Evolutionary conservation across 2,113 vertebrate genomes (phyloP), one percentile per base, ranked within the genome.

Genomic region (Epinephelus lanceolatus): DNA sequence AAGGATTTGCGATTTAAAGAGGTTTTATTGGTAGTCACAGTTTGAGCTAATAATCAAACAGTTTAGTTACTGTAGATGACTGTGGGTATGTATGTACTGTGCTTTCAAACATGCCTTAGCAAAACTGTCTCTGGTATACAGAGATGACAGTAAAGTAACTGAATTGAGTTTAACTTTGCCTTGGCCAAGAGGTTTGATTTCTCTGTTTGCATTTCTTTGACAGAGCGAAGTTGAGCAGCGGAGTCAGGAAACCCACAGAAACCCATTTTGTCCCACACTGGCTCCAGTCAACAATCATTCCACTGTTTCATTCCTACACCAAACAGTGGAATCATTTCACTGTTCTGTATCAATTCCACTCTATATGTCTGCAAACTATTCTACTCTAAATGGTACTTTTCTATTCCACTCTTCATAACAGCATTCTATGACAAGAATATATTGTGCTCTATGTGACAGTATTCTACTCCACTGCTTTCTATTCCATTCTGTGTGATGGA

Each of bases 221-320:
- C 42, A 42, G 40, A 42, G 60, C 47, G 21, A 42, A 69, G 70
- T 57, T 55, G 70, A 49, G 70, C 63, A 79, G 45, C 51, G 10
- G 27, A 78, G n/a, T 49, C 75, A 77, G 75, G 63, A 77, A 61
- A 62, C 66, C 67, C 42, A 52, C 76, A 76, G 66, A 80, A 70
- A 70, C n/a, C 57, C 14, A 59, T 62, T 80, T 47, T 56, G 53
- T 70, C 71, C 61, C 37, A 51, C 63, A 42, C 51, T 45, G 37
- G 57, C 59, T 80, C 13, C 53, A 67, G 52, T 81, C 27, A 60
- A 75, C 77, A 71, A 80, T 76, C 56, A 30, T 15, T 60, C 40
- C 45, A 37, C 66, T 60, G 81, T 55, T 30, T 53, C 47, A 13
- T 47, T 61, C 13, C 59, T 19, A 23, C 12, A 25, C 6, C 33